These are phyloP conservation scores for Ceyx melanurus DNA, from an alignment of 2,113 vertebrate genomes.

Conservation along the genomic window DNA sequence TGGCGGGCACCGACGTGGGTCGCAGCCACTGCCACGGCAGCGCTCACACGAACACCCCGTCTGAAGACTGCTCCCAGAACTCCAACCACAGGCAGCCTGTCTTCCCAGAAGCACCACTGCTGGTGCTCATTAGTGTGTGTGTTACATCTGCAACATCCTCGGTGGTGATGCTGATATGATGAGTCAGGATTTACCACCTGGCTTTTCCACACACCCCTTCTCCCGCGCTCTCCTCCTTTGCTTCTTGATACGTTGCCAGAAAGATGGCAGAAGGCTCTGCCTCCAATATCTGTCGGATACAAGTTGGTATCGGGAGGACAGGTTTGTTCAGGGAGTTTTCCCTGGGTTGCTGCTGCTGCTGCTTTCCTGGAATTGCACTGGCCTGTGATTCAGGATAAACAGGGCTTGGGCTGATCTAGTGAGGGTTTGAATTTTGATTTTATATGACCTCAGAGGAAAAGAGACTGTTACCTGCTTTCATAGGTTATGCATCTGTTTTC, in stretches of 20 bases:
- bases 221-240: not conserved
- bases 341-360: not conserved
- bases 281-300: not conserved
- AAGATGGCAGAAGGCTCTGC: not conserved
- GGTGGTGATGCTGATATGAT: fast-evolving
- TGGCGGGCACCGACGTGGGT: not conserved
- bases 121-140: not conserved
- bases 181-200: not conserved
- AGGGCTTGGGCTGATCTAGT: not conserved
- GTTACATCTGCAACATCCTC: fast-evolving
- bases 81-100: not conserved
- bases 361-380: not conserved
- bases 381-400: fast-evolving
- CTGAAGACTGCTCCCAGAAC: not conserved
- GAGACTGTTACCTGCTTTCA: not conserved
- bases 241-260: not conserved
- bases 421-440: not conserved
- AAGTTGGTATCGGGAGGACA: not conserved
- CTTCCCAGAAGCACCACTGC: not conserved
- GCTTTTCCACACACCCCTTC: not conserved
- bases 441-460: not conserved
- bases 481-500: not conserved
- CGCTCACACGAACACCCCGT: not conserved
- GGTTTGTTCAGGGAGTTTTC: not conserved
- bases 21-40: not conserved